phyloP scores from a whole-genome alignment of 2,888 invertebrate genomes.

The Xestia xanthographa region DNA sequence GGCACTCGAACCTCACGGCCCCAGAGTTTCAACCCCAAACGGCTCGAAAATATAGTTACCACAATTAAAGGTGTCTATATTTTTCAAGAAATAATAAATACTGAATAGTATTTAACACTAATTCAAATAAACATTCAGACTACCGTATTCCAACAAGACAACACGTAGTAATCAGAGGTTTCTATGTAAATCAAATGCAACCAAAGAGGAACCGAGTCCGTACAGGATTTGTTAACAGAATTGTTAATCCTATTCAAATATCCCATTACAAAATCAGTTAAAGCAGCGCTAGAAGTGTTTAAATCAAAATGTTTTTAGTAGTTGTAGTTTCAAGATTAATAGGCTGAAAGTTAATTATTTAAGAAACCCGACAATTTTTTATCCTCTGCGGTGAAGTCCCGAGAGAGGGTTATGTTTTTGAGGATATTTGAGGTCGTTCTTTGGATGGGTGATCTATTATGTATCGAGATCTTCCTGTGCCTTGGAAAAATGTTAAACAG shows the following conservation, averaged over 20 bases:
- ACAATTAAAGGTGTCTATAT: neutral
- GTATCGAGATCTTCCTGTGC: neutral
- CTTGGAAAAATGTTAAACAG: neutral
- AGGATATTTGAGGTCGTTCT: neutral
- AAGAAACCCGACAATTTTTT: neutral
- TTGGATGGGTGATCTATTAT: neutral
- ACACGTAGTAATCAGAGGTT: constrained; percentile 33
- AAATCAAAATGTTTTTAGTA: constrained; percentile 54
- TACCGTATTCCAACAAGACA: constrained; percentile 5
- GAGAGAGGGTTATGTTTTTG: neutral
- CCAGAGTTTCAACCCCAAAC: too few relatives aligned
- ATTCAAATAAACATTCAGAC: constrained; percentile 5
- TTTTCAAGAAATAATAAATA: neutral
- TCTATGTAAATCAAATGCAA: constrained; percentile 49
- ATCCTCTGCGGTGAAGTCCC: neutral
- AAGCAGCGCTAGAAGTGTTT: constrained; percentile 46
- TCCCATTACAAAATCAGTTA: constrained; percentile 58
- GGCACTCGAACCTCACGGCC: too few relatives aligned
- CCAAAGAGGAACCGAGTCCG: constrained; percentile 25
- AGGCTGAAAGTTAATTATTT: neutral
- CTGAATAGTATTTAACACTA: neutral
- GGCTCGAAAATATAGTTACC: too few relatives aligned
- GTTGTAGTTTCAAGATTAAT: constrained; percentile 23
- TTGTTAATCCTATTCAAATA: constrained; percentile 69
- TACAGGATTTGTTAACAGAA: constrained; percentile 54